Base-by-base conservation (phyloP, 2,888 invertebrate species). In the Gibbula magus region DNA sequence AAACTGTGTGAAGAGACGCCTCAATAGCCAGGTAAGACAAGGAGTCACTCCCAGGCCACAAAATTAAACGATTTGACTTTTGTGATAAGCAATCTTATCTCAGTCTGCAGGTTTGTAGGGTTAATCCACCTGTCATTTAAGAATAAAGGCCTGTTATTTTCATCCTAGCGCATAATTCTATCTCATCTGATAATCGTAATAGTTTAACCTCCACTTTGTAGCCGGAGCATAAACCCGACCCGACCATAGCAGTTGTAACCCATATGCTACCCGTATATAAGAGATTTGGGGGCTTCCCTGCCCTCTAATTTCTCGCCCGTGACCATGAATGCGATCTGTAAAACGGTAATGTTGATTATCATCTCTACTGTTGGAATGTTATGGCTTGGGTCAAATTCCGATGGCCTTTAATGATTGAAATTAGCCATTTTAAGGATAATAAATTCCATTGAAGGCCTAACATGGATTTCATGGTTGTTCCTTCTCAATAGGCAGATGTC, bases 291-390 rank as follows among this genome's bases (percentile, higher is more conserved):
- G n/a, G 22, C 61, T 25, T 18, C 25, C 13, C 61, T 61, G 61
- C 61, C 61, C 61, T 61, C 22, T 61, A 61, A 61, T 61, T 61
- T 61, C 61, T 61, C 61, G 29, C 61, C 61, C 61, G 25, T 61
- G 61, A 61, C 61, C 29, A 61, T 29, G 61, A 61, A 61, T 61
- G 29, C 10, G 29, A 61, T 22, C 61, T 61, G 5, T 29, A 61
- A 61, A 29, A 61, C 25, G 61, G 61, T 61, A 25, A 61, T 61
- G 25, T 25, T 29, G 61, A 61, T 61, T 61, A 61, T 29, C 25
- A 61, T 61, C 61, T 22, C 61, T 61, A 61, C 29, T 25, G 22
- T 22, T 61, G 61, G 61, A 61, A 61, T 61, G 61, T 29, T 61
- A 61, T 61, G 25, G 18, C 29, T 61, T 61, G 29, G 29, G 61